These are phyloP conservation scores for Pocillopora grandis DNA, from an alignment of 92 coral and sea anemone genomes.

Conservation along the genomic window DNA sequence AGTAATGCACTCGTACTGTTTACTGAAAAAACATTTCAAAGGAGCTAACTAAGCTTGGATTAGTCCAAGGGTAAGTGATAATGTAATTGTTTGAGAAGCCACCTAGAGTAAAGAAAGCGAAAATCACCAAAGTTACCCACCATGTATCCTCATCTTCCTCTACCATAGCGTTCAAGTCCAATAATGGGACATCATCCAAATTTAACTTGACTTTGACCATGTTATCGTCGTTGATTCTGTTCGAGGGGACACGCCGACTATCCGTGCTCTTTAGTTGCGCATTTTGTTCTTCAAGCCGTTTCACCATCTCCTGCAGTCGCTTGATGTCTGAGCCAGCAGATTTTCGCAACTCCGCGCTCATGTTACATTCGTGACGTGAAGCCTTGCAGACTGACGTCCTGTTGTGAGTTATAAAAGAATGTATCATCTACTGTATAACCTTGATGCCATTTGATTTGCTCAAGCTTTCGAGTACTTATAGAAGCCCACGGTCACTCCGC, in stretches of 20 bases:
- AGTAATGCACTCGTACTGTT: too few species aligned
- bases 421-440: not conserved
- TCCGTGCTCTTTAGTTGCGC: conserved; percentile 65
- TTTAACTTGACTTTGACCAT: conserved; percentile 69
- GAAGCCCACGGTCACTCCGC: conserved; percentile 7
- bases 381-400: conserved; percentile 8
- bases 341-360: conserved; percentile 72
- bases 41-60: not conserved
- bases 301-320: conserved; percentile 87
- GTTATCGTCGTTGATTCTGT: conserved; percentile 9
- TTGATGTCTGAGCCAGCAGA: conserved; percentile 91
- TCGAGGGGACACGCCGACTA: conserved; percentile 5
- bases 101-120: too few species aligned
- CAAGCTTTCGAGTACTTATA: not conserved
- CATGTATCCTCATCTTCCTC: conserved; percentile 79
- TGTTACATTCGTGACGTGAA: conserved; percentile 36
- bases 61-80: not conserved
- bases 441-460: not conserved
- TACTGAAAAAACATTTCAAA: too few species aligned
- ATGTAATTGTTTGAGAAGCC: too few species aligned
- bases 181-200: conserved; percentile 80
- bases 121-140: conserved; percentile 18
- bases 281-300: conserved; percentile 79
- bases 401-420: not conserved
- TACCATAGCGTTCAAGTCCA: conserved; percentile 70